These are phyloP conservation scores for Neosilurus hyrtlii DNA, from an alignment of 2,797 vertebrate species.

Conservation along the genomic window DNA sequence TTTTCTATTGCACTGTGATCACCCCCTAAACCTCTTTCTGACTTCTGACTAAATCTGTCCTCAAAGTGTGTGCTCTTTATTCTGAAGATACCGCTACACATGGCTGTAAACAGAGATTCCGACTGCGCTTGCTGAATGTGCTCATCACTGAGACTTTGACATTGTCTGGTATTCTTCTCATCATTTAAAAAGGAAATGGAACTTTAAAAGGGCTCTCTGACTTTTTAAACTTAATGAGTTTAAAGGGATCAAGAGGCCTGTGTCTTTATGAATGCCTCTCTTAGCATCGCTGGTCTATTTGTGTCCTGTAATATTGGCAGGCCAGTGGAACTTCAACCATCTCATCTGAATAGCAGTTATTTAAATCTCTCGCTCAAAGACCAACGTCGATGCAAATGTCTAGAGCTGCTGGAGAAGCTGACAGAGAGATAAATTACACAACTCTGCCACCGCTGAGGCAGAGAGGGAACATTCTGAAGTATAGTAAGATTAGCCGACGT, in stretches of 20 bases:
- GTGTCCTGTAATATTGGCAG: conserved; percentile 14
- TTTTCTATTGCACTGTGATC: too few species aligned
- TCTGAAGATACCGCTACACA: neutral
- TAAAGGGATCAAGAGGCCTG: conserved; percentile 5
- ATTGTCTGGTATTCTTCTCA: conserved; percentile 41
- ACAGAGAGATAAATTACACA: conserved; percentile 7
- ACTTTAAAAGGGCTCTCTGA: conserved; percentile 22
- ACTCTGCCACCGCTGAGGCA: neutral
- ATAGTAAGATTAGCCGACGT: neutral
- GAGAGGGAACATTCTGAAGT: conserved; percentile 1
- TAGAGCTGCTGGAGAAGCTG: conserved; percentile 49
- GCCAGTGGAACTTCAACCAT: neutral
- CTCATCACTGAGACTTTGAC: conserved; percentile 26
- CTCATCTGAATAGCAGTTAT: conserved; percentile 53
- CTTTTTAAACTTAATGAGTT: conserved; percentile 31
- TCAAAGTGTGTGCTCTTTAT: neutral
- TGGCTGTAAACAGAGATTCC: conserved; percentile 40
- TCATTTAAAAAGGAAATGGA: conserved; percentile 30
- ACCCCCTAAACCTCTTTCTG: too few species aligned
- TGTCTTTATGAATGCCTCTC: conserved; percentile 18
- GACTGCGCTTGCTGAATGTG: conserved; percentile 34
- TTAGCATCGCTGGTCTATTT: conserved; percentile 16
- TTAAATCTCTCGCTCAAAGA: conserved; percentile 58
- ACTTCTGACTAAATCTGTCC: neutral
- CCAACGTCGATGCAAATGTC: conserved; percentile 61